A percentile compares a stretch with the other conserved stretches of the same genome.
Conservation (phyloP, 2,888 invertebrate genomes). For the Orthosia incerta region DNA sequence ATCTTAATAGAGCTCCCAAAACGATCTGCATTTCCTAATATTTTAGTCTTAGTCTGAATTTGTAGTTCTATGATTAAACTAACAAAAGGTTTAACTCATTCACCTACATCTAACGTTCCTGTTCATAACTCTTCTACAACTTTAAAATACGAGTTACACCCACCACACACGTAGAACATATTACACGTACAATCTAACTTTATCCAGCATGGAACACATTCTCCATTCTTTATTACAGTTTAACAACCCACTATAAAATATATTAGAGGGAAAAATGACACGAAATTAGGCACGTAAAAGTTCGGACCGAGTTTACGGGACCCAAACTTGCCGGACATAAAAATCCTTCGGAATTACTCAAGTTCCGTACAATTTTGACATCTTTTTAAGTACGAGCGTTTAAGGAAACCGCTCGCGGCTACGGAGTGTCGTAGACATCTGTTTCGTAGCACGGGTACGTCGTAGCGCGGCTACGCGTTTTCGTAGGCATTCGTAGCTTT, state of each 20-base stretch:
- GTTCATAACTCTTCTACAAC: slow-evolving; percentile 9
- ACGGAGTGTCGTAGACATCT: slow-evolving; percentile 59
- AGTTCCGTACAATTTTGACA: slow-evolving; percentile 62
- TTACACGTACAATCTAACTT: slow-evolving; percentile 35
- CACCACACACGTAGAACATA: slow-evolving; percentile 20
- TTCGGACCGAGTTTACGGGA: slow-evolving; percentile 45
- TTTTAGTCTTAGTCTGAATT: not conserved
- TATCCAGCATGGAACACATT: slow-evolving; percentile 29
- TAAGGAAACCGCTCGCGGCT: slow-evolving; percentile 61
- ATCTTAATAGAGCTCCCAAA: not conserved
- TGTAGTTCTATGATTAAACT: not conserved
- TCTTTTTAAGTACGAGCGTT: slow-evolving; percentile 62
- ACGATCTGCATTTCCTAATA: too few relatives aligned
- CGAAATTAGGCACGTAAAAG: slow-evolving; percentile 62
- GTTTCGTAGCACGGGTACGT: slow-evolving; percentile 59
- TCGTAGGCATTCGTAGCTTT: slow-evolving; percentile 55
- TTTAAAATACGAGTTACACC: slow-evolving; percentile 8
- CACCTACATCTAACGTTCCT: not conserved
- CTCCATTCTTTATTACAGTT: slow-evolving; percentile 52
- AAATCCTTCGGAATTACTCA: slow-evolving; percentile 61
- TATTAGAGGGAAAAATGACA: slow-evolving; percentile 56
- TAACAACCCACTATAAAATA: slow-evolving; percentile 63
- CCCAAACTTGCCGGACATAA: slow-evolving; percentile 57
- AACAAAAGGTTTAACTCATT: not conserved
- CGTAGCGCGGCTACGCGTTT: slow-evolving; percentile 47